A percentile compares a stretch with the other conserved stretches of the same genome.
Evolutionary conservation across 2,113 vertebrate genomes (phyloP).

Genomic region (Lepidothrix coronata): DNA sequence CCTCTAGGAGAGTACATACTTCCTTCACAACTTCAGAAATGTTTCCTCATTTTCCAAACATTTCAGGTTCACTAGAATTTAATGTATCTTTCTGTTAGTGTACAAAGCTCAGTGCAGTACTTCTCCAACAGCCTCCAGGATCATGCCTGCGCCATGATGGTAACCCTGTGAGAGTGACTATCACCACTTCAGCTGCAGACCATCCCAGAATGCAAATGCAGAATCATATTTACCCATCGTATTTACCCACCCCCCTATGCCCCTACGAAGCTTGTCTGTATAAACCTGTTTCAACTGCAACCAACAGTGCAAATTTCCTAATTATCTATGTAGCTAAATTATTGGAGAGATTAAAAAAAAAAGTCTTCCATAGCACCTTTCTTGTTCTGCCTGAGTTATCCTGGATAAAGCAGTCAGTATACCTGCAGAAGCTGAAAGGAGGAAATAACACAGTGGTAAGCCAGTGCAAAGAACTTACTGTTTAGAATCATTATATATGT

Average conservation of each 20-base stretch:
- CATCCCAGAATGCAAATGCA: not conserved
- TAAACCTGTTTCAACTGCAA: not conserved
- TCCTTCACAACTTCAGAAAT: not conserved
- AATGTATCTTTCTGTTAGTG: not conserved
- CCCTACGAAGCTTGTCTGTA: not conserved
- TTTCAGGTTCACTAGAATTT: not conserved
- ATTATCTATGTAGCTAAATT: not conserved
- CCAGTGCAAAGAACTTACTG: not conserved
- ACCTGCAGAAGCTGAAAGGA: not conserved
- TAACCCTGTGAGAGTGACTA: not conserved
- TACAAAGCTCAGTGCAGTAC: not conserved
- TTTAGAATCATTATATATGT: not conserved
- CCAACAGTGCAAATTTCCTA: not conserved
- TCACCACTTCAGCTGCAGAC: not conserved
- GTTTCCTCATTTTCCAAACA: not conserved
- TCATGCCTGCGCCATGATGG: not conserved
- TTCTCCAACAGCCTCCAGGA: not conserved
- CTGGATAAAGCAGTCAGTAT: not conserved
- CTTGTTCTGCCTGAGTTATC: not conserved
- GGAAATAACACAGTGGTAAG: not conserved
- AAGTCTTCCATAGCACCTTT: not conserved
- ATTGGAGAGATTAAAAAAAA: not conserved
- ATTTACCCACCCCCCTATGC: not conserved
- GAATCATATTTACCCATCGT: not conserved
- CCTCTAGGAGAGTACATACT: not conserved